Evolutionary conservation across 2,113 vertebrate genomes (phyloP).

Genomic region (Parus major): DNA sequence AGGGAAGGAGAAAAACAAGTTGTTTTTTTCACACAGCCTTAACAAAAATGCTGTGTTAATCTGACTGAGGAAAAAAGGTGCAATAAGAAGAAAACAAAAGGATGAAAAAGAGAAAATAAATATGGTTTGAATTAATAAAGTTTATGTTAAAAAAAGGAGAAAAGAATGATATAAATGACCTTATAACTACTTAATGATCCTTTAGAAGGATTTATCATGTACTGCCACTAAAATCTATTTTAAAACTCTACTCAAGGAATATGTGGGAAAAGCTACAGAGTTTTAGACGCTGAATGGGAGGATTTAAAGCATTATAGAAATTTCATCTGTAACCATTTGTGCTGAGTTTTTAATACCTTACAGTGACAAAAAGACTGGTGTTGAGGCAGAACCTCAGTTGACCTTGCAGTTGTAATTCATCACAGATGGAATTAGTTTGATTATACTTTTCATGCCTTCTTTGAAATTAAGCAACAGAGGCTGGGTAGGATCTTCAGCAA

Average conservation of each 20-base stretch:
- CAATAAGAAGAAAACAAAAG: background rate
- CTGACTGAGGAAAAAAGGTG: background rate
- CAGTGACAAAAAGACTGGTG: background rate
- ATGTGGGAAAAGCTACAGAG: background rate
- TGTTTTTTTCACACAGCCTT: background rate
- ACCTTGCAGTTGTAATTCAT: background rate
- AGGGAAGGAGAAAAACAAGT: background rate
- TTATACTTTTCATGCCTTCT: background rate
- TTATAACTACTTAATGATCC: background rate
- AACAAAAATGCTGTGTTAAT: background rate
- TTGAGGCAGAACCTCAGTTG: background rate
- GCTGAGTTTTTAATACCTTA: background rate
- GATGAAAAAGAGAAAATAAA: background rate
- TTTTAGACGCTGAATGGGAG: background rate
- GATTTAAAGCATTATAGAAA: slow-evolving; percentile 15
- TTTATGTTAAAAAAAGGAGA: background rate
- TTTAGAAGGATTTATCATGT: background rate
- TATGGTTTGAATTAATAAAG: background rate
- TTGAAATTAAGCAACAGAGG: background rate
- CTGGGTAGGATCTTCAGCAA: background rate
- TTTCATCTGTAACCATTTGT: slow-evolving; percentile 23
- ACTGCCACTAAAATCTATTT: background rate
- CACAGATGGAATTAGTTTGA: background rate
- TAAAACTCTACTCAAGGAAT: background rate
- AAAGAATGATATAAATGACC: background rate